Percentiles rank a stretch among this genome's conserved stretches.
Conservation (phyloP, 2,888 invertebrate species). For the Drosophila paranaensis region DNA sequence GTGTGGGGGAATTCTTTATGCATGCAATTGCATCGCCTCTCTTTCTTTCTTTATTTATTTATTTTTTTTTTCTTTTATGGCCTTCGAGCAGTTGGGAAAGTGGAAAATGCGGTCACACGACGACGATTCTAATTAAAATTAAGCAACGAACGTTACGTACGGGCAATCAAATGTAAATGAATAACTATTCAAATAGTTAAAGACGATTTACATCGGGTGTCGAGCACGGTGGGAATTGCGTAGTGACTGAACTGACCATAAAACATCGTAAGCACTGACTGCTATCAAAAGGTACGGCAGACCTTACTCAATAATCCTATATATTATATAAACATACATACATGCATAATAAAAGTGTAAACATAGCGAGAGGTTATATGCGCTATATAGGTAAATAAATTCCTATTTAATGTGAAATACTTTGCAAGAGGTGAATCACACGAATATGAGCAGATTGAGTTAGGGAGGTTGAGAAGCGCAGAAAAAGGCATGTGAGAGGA, state of each 20-base stretch:
- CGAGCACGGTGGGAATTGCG: conserved; percentile 36
- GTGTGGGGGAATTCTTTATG: conserved; percentile 37
- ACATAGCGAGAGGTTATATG: background rate
- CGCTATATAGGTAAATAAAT: background rate
- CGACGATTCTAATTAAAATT: conserved; percentile 68
- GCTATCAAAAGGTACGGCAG: conserved; percentile 25
- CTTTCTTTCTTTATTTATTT: conserved; percentile 22
- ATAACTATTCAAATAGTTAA: conserved; percentile 47
- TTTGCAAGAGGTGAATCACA: background rate
- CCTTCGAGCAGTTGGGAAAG: conserved; percentile 41
- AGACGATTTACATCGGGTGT: conserved; percentile 27
- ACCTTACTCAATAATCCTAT: conserved; percentile 5
- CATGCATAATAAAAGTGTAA: background rate
- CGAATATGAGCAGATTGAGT: background rate
- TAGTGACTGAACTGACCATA: conserved; percentile 22
- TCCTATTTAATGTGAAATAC: conserved; percentile 4
- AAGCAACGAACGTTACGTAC: conserved; percentile 42
- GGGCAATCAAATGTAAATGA: conserved; percentile 46
- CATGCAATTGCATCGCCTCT: conserved; percentile 54
- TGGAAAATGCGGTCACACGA: conserved; percentile 53
- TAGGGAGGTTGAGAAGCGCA: background rate
- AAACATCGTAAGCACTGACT: conserved; percentile 29
- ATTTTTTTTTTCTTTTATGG: conserved; percentile 35
- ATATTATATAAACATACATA: background rate
- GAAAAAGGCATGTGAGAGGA: background rate